Percentiles rank a stretch among this genome's conserved stretches.
Evolutionary conservation across 1,140 invertebrate genomes (phyloP).

Genomic region (Drosophila gunungcola): DNA sequence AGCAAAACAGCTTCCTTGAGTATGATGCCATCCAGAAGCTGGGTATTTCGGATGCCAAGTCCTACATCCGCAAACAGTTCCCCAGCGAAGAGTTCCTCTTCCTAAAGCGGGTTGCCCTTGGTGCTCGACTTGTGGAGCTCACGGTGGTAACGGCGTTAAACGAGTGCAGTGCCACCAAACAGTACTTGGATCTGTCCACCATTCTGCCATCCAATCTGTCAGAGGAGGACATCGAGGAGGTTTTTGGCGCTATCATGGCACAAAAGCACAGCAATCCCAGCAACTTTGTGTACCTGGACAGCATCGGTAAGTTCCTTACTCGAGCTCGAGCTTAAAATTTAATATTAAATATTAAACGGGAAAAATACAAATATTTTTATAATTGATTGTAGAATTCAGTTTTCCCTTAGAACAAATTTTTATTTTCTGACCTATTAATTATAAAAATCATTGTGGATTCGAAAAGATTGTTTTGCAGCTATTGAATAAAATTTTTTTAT

Average conservation of each 20-base stretch:
- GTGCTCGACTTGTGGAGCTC: constrained; percentile 84
- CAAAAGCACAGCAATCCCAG: constrained; percentile 85
- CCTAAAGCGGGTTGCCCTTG: constrained; percentile 92
- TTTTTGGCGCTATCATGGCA: constrained; percentile 89
- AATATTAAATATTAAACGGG: too few relatives aligned
- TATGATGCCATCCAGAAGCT: constrained; percentile 95
- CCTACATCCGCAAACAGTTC: constrained; percentile 92
- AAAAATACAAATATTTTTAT: too few relatives aligned
- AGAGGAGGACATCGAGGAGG: constrained; percentile 89
- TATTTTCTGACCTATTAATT: too few relatives aligned
- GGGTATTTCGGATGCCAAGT: constrained; percentile 94
- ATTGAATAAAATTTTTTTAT: too few relatives aligned
- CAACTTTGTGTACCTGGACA: constrained; percentile 86
- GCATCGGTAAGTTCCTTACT: constrained; percentile 83
- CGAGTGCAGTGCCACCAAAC: constrained; percentile 90
- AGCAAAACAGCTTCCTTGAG: constrained; percentile 97
- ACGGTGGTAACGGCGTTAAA: constrained; percentile 89
- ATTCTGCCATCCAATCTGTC: constrained; percentile 93
- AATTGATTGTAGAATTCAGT: too few relatives aligned
- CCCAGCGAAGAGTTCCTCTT: constrained; percentile 89
- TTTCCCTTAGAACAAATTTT: too few relatives aligned
- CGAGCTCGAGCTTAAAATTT: too few relatives aligned
- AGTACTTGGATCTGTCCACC: constrained; percentile 92
- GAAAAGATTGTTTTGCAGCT: too few relatives aligned
- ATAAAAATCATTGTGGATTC: too few relatives aligned